Percentiles rank a stretch among this genome's conserved stretches.
Conservation (phyloP, 2,888 invertebrate genomes). For the Platerodrilus igneus region DNA sequence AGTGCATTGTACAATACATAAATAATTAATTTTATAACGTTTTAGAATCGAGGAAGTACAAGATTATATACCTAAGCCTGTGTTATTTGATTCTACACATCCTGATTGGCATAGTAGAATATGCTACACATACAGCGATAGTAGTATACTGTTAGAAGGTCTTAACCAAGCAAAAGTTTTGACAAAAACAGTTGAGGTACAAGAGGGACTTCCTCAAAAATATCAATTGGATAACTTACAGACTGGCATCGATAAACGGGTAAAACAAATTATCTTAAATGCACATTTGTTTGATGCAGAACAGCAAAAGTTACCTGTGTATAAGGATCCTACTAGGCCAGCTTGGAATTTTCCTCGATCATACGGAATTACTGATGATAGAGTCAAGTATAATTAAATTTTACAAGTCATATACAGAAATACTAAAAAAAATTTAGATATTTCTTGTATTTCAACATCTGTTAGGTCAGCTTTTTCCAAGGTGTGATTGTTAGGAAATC, state of each 20-base stretch:
- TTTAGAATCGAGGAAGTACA: conserved; percentile 43
- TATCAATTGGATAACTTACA: conserved; percentile 51
- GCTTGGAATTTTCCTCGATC: conserved; percentile 66
- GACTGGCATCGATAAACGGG: conserved; percentile 56
- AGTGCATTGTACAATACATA: too few species aligned
- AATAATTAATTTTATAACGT: conserved; percentile 23
- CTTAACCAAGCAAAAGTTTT: conserved; percentile 74
- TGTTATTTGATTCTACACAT: conserved; percentile 55
- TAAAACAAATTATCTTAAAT: conserved; percentile 59
- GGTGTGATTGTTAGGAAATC: too few species aligned
- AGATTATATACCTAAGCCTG: conserved; percentile 46
- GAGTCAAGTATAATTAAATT: conserved; percentile 63
- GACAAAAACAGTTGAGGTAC: conserved; percentile 67
- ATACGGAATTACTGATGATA: conserved; percentile 68
- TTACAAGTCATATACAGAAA: too few species aligned
- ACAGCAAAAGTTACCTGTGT: conserved; percentile 70
- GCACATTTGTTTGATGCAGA: conserved; percentile 73
- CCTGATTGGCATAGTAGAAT: conserved; percentile 61
- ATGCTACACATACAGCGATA: conserved; percentile 57
- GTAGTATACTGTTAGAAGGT: conserved; percentile 67
- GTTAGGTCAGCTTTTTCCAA: too few species aligned
- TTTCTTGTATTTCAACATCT: too few species aligned
- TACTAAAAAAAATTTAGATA: too few species aligned
- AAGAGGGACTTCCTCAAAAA: conserved; percentile 58
- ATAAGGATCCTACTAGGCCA: conserved; percentile 65